These are phyloP conservation scores for Choreutis nemorana DNA, from an alignment of 2,888 invertebrate species.

Conservation along the genomic window DNA sequence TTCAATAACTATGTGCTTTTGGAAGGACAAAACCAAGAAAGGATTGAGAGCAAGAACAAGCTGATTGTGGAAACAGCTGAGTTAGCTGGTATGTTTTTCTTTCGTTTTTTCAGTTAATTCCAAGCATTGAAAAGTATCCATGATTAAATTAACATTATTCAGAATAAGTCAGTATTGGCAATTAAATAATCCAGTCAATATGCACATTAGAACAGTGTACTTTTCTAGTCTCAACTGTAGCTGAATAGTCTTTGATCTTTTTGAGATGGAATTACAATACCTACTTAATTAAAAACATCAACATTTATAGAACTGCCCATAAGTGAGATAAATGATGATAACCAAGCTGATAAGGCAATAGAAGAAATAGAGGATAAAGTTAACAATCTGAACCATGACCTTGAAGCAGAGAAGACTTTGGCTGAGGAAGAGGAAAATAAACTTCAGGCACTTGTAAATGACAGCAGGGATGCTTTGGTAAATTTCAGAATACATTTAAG, in stretches of 20 bases:
- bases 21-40: constrained; percentile 56
- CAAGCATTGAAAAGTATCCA: too few relatives aligned
- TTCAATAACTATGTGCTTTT: constrained; percentile 44
- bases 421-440: constrained; percentile 46
- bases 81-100: constrained; percentile 29
- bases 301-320: too few relatives aligned
- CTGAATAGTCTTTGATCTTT: too few relatives aligned
- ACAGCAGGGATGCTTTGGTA: constrained; percentile 43
- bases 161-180: too few relatives aligned
- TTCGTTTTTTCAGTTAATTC: not conserved
- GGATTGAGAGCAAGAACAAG: constrained; percentile 42
- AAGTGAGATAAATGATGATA: too few relatives aligned
- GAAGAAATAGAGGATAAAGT: constrained; percentile 31
- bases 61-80: constrained; percentile 44
- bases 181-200: too few relatives aligned
- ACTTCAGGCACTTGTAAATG: constrained; percentile 41
- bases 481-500: too few relatives aligned
- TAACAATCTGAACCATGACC: constrained; percentile 29
- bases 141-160: too few relatives aligned
- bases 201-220: too few relatives aligned
- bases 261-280: not conserved
- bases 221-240: too few relatives aligned
- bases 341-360: constrained; percentile 36
- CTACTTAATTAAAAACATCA: not conserved
- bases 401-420: constrained; percentile 30